phyloP scores from a whole-genome alignment of 2,888 invertebrate species.

The Malthinus seriepunctatus region DNA sequence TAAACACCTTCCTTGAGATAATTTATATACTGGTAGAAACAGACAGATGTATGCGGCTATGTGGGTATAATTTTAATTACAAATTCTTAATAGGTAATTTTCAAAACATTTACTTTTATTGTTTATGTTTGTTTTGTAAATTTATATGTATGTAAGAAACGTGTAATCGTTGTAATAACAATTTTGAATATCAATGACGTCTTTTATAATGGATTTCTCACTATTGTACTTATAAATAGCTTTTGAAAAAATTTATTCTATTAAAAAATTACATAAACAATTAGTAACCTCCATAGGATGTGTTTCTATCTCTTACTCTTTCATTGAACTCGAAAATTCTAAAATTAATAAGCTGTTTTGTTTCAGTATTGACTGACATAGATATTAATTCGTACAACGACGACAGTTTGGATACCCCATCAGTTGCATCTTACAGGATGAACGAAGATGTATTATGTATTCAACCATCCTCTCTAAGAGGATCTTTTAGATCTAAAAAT shows the following conservation, averaged over 20 bases:
- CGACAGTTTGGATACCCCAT: slow-evolving; percentile 51
- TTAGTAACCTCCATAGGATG: too few species aligned
- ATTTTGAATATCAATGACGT: too few species aligned
- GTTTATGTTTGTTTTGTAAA: not conserved
- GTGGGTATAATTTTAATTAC: not conserved
- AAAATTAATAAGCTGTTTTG: slow-evolving; percentile 7
- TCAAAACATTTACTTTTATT: not conserved
- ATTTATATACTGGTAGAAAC: too few species aligned
- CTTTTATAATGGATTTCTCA: too few species aligned
- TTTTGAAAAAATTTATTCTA: too few species aligned
- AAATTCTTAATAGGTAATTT: not conserved
- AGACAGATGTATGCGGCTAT: not conserved
- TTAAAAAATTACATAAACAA: too few species aligned
- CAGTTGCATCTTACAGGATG: slow-evolving; percentile 51
- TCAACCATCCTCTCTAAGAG: slow-evolving; percentile 48
- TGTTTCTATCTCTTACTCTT: too few species aligned
- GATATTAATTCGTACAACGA: slow-evolving; percentile 59
- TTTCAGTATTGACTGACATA: slow-evolving; percentile 62
- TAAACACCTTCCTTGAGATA: not conserved
- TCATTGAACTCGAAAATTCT: too few species aligned
- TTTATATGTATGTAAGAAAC: too few species aligned
- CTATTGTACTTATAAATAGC: too few species aligned
- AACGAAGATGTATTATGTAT: slow-evolving; percentile 51
- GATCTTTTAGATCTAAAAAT: slow-evolving; percentile 48
- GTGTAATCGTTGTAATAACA: too few species aligned